These are phyloP conservation scores for Lophura swinhoii DNA, from an alignment of 2,797 vertebrate species.

Conservation along the genomic window DNA sequence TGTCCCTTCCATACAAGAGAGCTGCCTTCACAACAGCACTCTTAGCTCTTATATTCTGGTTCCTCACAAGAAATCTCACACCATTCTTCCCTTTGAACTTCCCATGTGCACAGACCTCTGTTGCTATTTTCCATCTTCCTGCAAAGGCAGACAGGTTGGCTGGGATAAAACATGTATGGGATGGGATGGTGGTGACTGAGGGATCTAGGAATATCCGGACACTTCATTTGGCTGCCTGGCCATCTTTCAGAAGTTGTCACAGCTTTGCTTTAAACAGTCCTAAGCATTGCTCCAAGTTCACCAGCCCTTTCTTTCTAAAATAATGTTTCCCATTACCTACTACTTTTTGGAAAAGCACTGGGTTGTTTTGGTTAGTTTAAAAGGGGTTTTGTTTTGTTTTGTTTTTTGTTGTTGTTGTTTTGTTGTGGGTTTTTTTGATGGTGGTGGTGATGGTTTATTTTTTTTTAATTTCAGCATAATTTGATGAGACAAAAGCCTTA, in stretches of 20 bases:
- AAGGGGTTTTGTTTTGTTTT: background rate
- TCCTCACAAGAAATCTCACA: background rate
- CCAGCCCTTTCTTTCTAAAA: background rate
- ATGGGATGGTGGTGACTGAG: background rate
- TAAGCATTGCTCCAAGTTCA: background rate
- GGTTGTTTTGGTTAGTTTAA: background rate
- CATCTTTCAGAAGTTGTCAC: background rate
- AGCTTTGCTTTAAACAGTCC: background rate
- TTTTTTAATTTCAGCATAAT: background rate
- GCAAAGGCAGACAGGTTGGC: background rate
- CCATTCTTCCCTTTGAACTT: background rate
- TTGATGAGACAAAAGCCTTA: background rate
- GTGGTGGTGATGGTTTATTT: no score
- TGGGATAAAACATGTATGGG: background rate
- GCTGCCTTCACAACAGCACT: accelerated
- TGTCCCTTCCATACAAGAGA: background rate
- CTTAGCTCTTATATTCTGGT: background rate
- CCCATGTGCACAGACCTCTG: background rate
- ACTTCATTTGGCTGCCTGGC: background rate
- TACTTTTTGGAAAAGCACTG: background rate
- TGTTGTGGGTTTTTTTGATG: no score
- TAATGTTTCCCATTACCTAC: background rate
- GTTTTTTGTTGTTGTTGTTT: no score
- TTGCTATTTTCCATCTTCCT: background rate
- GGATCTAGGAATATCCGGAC: background rate